phyloP scores from a whole-genome alignment of 2,888 invertebrate species.

The Prosopocoilus inquinatus region DNA sequence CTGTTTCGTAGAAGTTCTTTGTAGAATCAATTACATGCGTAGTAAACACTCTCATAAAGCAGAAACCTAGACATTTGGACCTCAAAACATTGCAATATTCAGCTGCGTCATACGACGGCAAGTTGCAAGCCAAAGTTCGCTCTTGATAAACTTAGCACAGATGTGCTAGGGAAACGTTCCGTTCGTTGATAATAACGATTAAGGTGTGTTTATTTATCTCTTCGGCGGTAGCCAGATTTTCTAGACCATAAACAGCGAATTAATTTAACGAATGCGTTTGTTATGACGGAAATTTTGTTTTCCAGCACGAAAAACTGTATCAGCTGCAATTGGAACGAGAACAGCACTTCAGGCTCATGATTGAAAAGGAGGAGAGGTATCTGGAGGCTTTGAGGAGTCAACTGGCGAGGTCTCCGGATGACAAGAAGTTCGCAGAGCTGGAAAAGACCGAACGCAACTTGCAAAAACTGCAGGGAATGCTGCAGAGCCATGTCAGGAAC shows the following conservation, averaged over 20 bases:
- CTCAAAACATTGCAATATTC: neutral
- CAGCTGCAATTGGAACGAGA: constrained; percentile 82
- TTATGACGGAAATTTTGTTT: constrained; percentile 30
- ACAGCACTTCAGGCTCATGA: constrained; percentile 84
- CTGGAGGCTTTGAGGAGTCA: constrained; percentile 74
- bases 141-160: neutral
- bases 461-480: constrained; percentile 59
- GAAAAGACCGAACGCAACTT: constrained; percentile 61
- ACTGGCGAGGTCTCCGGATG: constrained; percentile 53
- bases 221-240: neutral
- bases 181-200: neutral
- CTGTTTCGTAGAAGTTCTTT: too few relatives aligned
- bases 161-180: neutral
- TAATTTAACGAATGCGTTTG: neutral
- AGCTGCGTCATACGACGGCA: neutral
- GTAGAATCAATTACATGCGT: too few relatives aligned
- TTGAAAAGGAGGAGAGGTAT: constrained; percentile 82
- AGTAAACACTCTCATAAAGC: too few relatives aligned
- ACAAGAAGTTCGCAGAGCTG: constrained; percentile 54
- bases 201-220: neutral
- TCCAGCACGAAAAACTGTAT: constrained; percentile 79
- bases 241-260: neutral
- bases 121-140: neutral
- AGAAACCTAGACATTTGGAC: constrained; percentile 3
- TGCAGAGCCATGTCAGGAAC: constrained; percentile 42